Conservation (phyloP, 2,888 invertebrate species). For the Conchocele bisecta region DNA sequence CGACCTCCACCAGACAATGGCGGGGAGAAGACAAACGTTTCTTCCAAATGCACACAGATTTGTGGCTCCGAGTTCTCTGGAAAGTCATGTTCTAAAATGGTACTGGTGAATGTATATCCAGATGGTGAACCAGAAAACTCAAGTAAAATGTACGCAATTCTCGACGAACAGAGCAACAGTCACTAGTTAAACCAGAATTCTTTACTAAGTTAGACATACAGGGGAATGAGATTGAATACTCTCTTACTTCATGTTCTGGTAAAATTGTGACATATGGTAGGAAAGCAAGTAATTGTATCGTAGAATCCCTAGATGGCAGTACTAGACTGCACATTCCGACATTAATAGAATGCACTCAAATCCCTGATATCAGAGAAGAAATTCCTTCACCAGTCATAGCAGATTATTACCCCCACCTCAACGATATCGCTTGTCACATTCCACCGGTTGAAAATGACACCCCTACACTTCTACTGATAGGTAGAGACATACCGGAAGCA, state of each 20-base stretch:
- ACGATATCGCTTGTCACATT: conserved; percentile 30
- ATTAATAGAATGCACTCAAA: conserved; percentile 47
- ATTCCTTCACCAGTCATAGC: conserved; percentile 55
- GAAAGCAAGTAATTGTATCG: conserved; percentile 12
- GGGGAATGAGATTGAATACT: neutral
- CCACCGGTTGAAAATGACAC: conserved; percentile 38
- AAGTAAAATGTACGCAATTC: conserved; percentile 16
- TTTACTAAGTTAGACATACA: neutral
- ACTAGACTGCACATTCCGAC: conserved; percentile 24
- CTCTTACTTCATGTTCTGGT: conserved; percentile 21
- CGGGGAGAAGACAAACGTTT: neutral
- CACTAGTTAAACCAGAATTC: conserved; percentile 3
- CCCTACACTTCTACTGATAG: conserved; percentile 22
- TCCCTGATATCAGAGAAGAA: conserved; percentile 37
- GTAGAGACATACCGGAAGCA: conserved; percentile 29
- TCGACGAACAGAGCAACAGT: conserved; percentile 43
- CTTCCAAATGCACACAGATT: conserved; percentile 26
- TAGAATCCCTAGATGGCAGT: conserved; percentile 29
- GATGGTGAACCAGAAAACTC: conserved; percentile 17
- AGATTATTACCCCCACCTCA: conserved; percentile 25
- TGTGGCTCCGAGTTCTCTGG: conserved; percentile 19
- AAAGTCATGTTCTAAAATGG: conserved; percentile 40
- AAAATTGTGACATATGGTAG: conserved; percentile 2
- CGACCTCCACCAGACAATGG: neutral
- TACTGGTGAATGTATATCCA: conserved; percentile 27